Evolutionary conservation across 1,140 invertebrate genomes (phyloP), one percentile per base, ranked within the genome.

Genomic region (Pseudomyrmex gracilis): DNA sequence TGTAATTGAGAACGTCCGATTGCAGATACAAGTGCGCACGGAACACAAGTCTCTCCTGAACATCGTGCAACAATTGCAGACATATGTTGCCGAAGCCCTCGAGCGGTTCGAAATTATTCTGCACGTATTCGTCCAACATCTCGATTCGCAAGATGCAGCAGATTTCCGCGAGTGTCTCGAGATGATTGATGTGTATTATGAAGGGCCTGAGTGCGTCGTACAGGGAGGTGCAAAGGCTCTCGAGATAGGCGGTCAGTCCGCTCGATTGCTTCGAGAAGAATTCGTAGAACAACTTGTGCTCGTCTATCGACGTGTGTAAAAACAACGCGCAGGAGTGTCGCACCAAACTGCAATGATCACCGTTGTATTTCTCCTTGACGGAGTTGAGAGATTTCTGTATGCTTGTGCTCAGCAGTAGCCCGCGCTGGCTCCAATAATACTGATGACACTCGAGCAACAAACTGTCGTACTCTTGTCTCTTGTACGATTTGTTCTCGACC

Each of bases 91-190:
- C 97, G 94, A 99, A 98, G 12, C 98, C 97, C 63, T 95, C 94
- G n/a, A 98, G 93, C 15, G 97, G 95, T 88, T 95, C 95, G 47
- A 95, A 95, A 93, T 98, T 98, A 89, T 97, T 97, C 84, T 97
- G 96, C 1, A 98, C 97, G 90, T 99, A 98, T 90, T 99, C 98
- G 91, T 99, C 98, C 10, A 99, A 95, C 96, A 99, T 98, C 95
- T 99, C 99, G 61, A 98, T 96, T 66, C 97, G 96, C 1, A 99
- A 94, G 84, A 99, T 99, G 49, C 97, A 97, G 92, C 99, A 99
- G 22, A 99, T 96, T 94, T 99, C 99, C 0, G 99, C 98, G 13
- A 99, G 94, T 0, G 99, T 99, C 95, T 99, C 99, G 89, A 99
- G 95, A 94, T 99, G 99, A 92, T 99, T 98, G 67, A 99, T 98